Conservation (phyloP, 2,113 vertebrate genomes). For the Etia nguti region DNA sequence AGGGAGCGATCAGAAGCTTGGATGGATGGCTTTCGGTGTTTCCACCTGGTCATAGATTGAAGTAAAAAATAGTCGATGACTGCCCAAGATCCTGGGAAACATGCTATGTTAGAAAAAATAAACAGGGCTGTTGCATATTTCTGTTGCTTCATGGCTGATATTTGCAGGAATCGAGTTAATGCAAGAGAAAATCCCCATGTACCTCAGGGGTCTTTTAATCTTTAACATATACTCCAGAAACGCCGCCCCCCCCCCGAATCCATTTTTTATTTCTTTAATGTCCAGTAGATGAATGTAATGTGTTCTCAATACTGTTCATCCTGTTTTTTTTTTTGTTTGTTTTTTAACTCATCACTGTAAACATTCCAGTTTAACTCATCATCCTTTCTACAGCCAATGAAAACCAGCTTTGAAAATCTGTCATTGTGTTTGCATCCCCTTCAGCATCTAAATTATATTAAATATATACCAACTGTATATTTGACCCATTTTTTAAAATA, state of each 20-base stretch:
- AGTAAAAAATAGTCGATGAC: background rate
- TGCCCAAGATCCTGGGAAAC: background rate
- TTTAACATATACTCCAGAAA: background rate
- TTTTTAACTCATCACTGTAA: conserved; percentile 66
- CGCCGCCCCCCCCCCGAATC: background rate
- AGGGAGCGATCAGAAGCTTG: background rate
- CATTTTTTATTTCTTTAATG: conserved; percentile 1
- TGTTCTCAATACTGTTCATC: conserved; percentile 70
- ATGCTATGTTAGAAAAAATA: background rate
- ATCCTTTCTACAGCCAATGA: conserved; percentile 1
- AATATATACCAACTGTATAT: conserved; percentile 67
- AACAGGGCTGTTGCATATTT: background rate
- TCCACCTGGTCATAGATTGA: conserved; percentile 7
- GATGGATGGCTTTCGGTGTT: background rate
- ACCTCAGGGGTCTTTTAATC: conserved; percentile 15
- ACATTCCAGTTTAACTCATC: conserved; percentile 43
- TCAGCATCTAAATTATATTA: conserved; percentile 64
- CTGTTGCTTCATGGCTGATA: background rate
- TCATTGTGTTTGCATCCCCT: conserved; percentile 36
- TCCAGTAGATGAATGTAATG: conserved; percentile 54
- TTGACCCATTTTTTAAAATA: conserved; percentile 64
- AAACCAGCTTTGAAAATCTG: conserved; percentile 22
- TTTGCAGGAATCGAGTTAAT: conserved; percentile 7
- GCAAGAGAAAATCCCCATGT: background rate
- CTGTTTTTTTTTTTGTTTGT: background rate